Base-by-base conservation (phyloP, 1,140 invertebrate species). In the Melanaphis sacchari region DNA sequence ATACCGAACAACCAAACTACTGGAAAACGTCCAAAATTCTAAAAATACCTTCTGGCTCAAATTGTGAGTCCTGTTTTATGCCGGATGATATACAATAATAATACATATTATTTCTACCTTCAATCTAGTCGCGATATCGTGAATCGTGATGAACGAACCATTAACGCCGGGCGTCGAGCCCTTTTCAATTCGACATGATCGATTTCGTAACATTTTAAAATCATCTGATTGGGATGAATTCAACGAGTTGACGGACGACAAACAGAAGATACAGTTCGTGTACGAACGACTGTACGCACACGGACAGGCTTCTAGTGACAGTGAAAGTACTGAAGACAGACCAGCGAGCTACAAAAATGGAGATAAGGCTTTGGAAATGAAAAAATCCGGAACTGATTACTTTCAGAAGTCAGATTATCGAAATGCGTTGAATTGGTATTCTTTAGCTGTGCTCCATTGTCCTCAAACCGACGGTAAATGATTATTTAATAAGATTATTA, bases 401-500 rank as follows among this genome's bases (percentile, higher is more conserved):
- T 92, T 92, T 18, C 91, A 84, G 31, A 92, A 84, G 1, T 84
- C 91, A 6, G 91, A 92, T 6, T 82, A 92, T 38, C 36, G 66
- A 22, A 43, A 82, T n/a, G 81, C 91, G 36, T 52, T 84, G 11
- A 36, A 49, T 24, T 40, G 91, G 76, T 92, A 92, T 49, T 82
- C 66, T 7, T 22, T 40, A 26, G 91, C 91, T n/a, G 43, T 52
- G 8, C 26, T 92, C 15, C 76, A 84, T 38, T 92, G 81, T 84
- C 91, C 91, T 2, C 91, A 92, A 31, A 84, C 66, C 36, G 31
- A 84, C 38, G 91, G 91, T 92, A 82, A 36, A 18, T n/a, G n/a
- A 76, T 76, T 2, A 76, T n/a, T n/a, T n/a, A n/a, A n/a, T 6
- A 66, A 22, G 5, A 26, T 26, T 24, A 54, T 59, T 24, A 43